These are phyloP conservation scores for Acronicta alni DNA, from an alignment of 2,888 invertebrate genomes.

Conservation along the genomic window DNA sequence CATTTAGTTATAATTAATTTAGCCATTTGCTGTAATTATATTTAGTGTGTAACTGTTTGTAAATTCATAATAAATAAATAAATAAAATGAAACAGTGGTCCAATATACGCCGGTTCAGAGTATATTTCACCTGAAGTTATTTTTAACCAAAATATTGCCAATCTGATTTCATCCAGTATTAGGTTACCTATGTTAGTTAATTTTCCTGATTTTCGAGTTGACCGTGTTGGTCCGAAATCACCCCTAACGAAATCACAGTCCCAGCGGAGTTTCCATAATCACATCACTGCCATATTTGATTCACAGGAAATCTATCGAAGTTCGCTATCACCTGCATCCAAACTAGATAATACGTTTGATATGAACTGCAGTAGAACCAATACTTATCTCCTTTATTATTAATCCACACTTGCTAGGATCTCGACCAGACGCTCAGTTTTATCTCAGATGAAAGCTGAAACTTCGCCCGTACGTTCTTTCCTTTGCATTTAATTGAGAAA, in stretches of 20 bases:
- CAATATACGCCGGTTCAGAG: too few relatives aligned
- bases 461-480: conserved; percentile 78
- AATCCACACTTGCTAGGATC: conserved; percentile 77
- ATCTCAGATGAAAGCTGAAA: conserved; percentile 81
- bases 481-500: conserved; percentile 80
- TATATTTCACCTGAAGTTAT: too few relatives aligned
- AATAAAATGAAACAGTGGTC: too few relatives aligned
- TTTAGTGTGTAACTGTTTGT: too few relatives aligned
- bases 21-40: too few relatives aligned
- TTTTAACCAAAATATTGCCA: conserved; percentile 2
- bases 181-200: conserved; percentile 8
- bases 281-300: conserved; percentile 34
- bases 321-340: conserved; percentile 22
- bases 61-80: too few relatives aligned
- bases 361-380: conserved; percentile 42
- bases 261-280: conserved; percentile 36
- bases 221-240: conserved; percentile 24
- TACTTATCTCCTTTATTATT: conserved; percentile 73
- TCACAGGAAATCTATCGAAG: conserved; percentile 36
- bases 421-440: conserved; percentile 78
- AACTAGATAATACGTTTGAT: conserved; percentile 35
- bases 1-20: too few relatives aligned
- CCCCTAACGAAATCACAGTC: conserved; percentile 13
- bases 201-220: conserved; percentile 12
- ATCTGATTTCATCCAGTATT: neutral